These are phyloP conservation scores for Leguminivora glycinivorella DNA, from an alignment of 1,140 invertebrate species.

Conservation along the genomic window DNA sequence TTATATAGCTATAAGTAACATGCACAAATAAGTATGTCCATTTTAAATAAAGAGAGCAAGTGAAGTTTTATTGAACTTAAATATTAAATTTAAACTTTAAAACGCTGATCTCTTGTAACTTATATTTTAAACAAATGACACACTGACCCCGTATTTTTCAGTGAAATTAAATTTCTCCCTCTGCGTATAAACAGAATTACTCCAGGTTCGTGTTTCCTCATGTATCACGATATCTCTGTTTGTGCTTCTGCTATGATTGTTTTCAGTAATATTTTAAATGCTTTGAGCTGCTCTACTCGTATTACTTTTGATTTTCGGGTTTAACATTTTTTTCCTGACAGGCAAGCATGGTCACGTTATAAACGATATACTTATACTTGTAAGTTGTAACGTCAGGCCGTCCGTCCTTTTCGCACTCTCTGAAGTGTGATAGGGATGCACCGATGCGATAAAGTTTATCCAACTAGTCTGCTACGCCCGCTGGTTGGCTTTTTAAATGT, in stretches of 20 bases:
- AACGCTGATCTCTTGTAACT: not conserved
- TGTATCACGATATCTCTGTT: not conserved
- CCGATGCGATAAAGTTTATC: no score
- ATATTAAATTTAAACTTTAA: not conserved
- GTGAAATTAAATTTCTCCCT: slow-evolving; percentile 28
- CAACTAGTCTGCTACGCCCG: no score
- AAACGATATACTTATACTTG: no score
- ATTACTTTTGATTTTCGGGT: not conserved
- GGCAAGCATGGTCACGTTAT: no score
- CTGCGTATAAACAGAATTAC: slow-evolving; percentile 4
- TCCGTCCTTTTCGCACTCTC: no score
- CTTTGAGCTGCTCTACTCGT: not conserved
- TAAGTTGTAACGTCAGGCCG: no score
- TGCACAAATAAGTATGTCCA: no score
- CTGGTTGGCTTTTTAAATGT: no score
- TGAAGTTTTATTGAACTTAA: no score
- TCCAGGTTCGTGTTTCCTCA: not conserved
- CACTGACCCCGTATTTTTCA: slow-evolving; percentile 25
- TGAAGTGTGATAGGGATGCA: no score
- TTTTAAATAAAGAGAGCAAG: no score
- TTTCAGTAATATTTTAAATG: not conserved
- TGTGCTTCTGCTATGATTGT: not conserved
- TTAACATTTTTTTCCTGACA: not conserved
- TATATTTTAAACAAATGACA: slow-evolving; percentile 20
- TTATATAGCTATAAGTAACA: no score